phyloP scores from a whole-genome alignment of 2,113 vertebrate genomes.

The Paraplagusia blochii region DNA sequence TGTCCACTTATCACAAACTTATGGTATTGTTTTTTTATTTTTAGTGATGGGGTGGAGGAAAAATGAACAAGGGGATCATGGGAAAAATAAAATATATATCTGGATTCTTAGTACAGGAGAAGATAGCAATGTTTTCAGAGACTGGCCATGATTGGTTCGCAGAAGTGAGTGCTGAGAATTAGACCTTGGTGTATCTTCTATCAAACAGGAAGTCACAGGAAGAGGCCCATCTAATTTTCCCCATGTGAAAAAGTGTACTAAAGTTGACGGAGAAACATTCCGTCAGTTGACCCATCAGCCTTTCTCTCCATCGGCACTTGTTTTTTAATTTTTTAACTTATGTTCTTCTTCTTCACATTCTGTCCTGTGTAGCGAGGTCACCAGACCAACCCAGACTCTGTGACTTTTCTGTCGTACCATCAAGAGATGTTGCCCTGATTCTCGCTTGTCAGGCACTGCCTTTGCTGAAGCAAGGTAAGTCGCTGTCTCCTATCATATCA shows the following conservation, averaged over 20 bases:
- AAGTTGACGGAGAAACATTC: neutral
- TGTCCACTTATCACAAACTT: too few species aligned
- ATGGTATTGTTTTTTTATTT: too few species aligned
- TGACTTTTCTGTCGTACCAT: conserved; percentile 33
- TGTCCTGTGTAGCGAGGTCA: conserved; percentile 22
- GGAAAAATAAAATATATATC: too few species aligned
- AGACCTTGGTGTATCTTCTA: neutral
- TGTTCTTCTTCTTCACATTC: neutral
- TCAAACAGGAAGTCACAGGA: neutral
- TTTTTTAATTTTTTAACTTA: too few species aligned
- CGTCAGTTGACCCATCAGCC: neutral
- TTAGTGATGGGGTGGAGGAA: too few species aligned
- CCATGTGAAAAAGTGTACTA: neutral
- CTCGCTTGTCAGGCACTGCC: conserved; percentile 33
- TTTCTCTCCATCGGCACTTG: neutral
- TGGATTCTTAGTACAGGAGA: too few species aligned
- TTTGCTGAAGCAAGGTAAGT: conserved; percentile 53
- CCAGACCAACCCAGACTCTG: conserved; percentile 20
- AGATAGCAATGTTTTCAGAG: too few species aligned
- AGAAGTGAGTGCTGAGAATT: neutral
- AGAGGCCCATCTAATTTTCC: neutral
- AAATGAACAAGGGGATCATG: too few species aligned
- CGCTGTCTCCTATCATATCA: neutral
- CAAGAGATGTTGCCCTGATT: conserved; percentile 63
- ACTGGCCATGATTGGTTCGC: neutral